Evolutionary conservation across 2,888 invertebrate genomes (phyloP), one percentile per base, ranked within the genome.

Genomic region (Fissipunctia ypsillon): DNA sequence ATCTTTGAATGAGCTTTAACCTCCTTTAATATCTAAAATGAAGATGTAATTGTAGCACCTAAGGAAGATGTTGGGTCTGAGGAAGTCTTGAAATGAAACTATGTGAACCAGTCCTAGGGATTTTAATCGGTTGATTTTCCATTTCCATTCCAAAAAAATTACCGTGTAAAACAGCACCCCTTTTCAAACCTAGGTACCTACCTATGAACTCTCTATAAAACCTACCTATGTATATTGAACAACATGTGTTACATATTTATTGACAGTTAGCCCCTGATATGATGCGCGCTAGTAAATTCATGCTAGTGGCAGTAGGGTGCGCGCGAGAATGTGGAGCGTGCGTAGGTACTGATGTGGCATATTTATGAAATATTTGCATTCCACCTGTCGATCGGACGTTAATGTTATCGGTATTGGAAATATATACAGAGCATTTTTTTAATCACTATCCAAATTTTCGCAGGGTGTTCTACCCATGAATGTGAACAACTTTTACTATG

Each of bases 171-270:
- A n/a, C 22, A 22, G 54, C 9, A 6, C 9, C 56, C 22, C 41
- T 9, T 9, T 22, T 41, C 9, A 9, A 41, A 69, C 2, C 9
- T 12, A 63, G 3, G 22, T 43, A 52, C 9, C 1, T 56, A 45
- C 35, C 22, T 25, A 48, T 31, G 12, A 54, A 48, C 22, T 25
- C 10, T 25, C n/a, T 31, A 19, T 19, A 5, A 48, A 25, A 35
- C 16, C 19, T 50, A 67, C 10, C 41, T 63, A 48, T 64, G 22
- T n/a, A 35, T 19, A 50, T 3, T 65, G n/a, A 64, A 60, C 66
- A 10, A 76, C 66, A 74, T 69, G 50, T 65, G 57, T 79, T 48
- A 79, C 78, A 78, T 75, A 75, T 75, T 80, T 80, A 79, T 79
- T 67, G 68, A 69, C 57, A 69, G 71, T 54, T 25, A 76, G 76